Conservation (phyloP, 92 coral and sea anemone genomes). For the Parazoanthus swiftii region DNA sequence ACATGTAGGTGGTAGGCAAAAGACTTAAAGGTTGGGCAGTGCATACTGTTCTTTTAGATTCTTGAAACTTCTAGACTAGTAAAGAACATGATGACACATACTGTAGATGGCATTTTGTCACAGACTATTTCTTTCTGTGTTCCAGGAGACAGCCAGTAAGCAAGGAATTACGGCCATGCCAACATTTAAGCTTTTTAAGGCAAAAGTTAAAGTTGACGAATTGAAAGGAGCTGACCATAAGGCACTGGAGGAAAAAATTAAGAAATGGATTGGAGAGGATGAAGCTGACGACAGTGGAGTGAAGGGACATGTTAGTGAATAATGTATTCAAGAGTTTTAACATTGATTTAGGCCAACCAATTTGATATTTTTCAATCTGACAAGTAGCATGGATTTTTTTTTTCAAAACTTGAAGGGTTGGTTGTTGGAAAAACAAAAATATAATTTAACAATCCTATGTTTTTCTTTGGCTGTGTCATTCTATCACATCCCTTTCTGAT, state of each 20-base stretch:
- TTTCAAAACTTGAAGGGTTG: too few relatives aligned
- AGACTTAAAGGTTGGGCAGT: too few relatives aligned
- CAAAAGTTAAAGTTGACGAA: conserved; percentile 87
- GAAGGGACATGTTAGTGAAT: conserved; percentile 88
- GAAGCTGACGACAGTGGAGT: conserved; percentile 72
- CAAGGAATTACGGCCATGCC: conserved; percentile 88
- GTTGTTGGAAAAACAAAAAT: too few relatives aligned
- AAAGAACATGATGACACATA: not conserved
- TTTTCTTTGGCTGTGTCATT: too few relatives aligned
- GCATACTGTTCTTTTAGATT: not conserved
- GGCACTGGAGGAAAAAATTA: conserved; percentile 79
- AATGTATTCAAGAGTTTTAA: not conserved
- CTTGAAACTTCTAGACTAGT: not conserved
- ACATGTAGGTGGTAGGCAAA: too few relatives aligned
- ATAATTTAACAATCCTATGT: too few relatives aligned
- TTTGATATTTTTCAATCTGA: too few relatives aligned
- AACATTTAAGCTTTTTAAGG: conserved; percentile 87
- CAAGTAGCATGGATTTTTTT: too few relatives aligned
- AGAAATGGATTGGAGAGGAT: conserved; percentile 86
- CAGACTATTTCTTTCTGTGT: not conserved
- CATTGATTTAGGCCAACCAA: too few relatives aligned
- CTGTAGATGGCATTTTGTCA: not conserved
- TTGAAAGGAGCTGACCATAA: conserved; percentile 82
- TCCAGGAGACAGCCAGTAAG: conserved; percentile 75
- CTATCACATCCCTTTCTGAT: too few relatives aligned